phyloP scores from a whole-genome alignment of 2,888 invertebrate genomes.

The Agrochola litura region DNA sequence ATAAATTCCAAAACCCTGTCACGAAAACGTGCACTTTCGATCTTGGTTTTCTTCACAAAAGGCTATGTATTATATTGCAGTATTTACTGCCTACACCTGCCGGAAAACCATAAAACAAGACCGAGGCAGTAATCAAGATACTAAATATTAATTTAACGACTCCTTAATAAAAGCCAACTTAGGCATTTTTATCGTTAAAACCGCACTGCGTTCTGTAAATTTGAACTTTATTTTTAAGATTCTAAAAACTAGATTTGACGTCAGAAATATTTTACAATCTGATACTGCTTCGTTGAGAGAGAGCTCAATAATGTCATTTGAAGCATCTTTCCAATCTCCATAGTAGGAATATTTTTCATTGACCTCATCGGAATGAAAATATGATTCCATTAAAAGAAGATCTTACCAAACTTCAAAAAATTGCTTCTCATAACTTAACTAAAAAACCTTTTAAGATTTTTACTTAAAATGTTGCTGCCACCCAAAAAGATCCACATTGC shows the following conservation, averaged over 20 bases:
- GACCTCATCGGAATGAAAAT: background rate
- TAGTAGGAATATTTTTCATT: background rate
- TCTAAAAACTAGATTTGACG: background rate
- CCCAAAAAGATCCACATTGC: constrained; percentile 44
- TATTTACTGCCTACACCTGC: background rate
- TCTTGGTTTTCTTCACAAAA: background rate
- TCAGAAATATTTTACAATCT: background rate
- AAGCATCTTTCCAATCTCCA: background rate
- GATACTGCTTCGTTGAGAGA: background rate
- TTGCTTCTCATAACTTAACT: background rate
- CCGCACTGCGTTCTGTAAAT: background rate
- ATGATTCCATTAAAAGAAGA: constrained; percentile 4
- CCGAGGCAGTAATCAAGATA: background rate
- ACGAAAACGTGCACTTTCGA: background rate
- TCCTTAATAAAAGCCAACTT: background rate
- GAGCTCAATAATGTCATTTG: background rate
- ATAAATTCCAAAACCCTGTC: no score
- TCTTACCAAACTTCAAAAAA: background rate
- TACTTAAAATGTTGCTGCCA: constrained; percentile 16
- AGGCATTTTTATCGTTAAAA: background rate
- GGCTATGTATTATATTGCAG: background rate
- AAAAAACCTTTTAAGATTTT: constrained; percentile 6
- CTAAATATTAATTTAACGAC: constrained; percentile 5
- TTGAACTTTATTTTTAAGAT: background rate
- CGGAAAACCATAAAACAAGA: constrained; percentile 20